A percentile compares a stretch with the other conserved stretches of the same genome.
Conservation (phyloP, 2,797 vertebrate species). For the Pogonophryne albipinna region DNA sequence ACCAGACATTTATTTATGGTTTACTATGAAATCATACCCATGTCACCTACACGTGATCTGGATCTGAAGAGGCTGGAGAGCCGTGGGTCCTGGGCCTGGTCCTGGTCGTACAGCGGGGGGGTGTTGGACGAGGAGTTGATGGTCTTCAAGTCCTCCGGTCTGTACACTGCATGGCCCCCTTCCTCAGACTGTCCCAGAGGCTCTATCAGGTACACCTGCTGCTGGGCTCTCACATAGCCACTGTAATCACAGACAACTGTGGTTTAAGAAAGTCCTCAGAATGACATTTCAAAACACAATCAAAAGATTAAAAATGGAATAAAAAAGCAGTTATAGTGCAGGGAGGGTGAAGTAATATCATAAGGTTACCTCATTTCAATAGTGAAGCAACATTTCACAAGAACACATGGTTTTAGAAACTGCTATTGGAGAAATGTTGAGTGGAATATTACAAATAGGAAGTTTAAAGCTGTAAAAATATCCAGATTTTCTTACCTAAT, state of each 20-base stretch:
- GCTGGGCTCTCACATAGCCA: conserved; percentile 84
- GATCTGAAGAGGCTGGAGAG: conserved; percentile 81
- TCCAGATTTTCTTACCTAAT: conserved; percentile 84
- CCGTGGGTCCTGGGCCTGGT: conserved; percentile 56
- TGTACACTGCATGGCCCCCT: conserved; percentile 86
- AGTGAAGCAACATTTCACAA: conserved; percentile 37
- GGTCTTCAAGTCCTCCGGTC: conserved; percentile 77
- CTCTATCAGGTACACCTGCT: conserved; percentile 88
- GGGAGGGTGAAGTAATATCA: not conserved
- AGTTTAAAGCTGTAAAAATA: not conserved
- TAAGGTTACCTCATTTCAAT: not conserved
- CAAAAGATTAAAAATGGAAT: not conserved
- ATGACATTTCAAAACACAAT: not conserved
- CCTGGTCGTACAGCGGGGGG: conserved; percentile 66
- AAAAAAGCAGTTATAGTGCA: not conserved
- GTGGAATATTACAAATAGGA: not conserved
- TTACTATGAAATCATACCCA: not conserved
- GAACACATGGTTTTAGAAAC: not conserved
- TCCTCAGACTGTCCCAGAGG: conserved; percentile 78
- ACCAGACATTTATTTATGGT: not conserved
- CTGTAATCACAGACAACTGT: conserved; percentile 67
- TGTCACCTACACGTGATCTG: conserved; percentile 80
- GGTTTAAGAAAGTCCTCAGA: not conserved
- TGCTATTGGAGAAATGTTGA: not conserved
- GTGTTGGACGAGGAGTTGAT: conserved; percentile 58